Evolutionary conservation across 2,113 vertebrate species (phyloP).

Genomic region (Podarcis muralis): DNA sequence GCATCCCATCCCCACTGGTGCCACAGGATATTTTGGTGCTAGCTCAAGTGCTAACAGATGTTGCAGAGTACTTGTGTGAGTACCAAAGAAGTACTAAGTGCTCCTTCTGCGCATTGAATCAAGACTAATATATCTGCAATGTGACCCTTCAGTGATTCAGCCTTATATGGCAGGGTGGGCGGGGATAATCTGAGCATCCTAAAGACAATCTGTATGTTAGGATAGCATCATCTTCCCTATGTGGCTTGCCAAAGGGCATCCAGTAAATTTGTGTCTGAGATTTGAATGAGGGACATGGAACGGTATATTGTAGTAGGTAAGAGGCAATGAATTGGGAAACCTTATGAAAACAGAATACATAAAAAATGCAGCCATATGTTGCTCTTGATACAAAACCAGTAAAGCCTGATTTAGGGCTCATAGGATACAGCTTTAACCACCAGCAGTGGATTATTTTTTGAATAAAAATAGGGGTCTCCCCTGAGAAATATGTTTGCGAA

Average conservation of each 20-base stretch:
- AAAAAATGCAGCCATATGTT: neutral
- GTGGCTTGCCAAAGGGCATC: neutral
- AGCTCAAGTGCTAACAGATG: neutral
- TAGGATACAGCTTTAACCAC: neutral
- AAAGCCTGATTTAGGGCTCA: neutral
- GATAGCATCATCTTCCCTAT: neutral
- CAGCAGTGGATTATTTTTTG: neutral
- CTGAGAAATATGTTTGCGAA: slow-evolving; percentile 30
- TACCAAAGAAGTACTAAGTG: slow-evolving; percentile 9
- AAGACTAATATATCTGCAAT: neutral
- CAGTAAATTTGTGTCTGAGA: neutral
- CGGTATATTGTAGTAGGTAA: neutral
- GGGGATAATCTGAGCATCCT: neutral
- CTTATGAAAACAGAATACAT: neutral
- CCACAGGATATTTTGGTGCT: neutral
- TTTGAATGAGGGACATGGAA: neutral
- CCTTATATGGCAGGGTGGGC: too few relatives aligned
- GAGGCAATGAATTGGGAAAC: neutral
- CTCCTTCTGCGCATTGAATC: neutral
- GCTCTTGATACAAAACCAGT: neutral
- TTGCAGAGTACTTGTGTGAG: neutral
- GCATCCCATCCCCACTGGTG: neutral
- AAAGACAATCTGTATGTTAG: neutral
- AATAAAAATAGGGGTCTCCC: slow-evolving; percentile 26
- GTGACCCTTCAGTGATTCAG: neutral